These are phyloP conservation scores for Corythornis madagascariensis DNA, from an alignment of 2,113 vertebrate species.

Conservation along the genomic window DNA sequence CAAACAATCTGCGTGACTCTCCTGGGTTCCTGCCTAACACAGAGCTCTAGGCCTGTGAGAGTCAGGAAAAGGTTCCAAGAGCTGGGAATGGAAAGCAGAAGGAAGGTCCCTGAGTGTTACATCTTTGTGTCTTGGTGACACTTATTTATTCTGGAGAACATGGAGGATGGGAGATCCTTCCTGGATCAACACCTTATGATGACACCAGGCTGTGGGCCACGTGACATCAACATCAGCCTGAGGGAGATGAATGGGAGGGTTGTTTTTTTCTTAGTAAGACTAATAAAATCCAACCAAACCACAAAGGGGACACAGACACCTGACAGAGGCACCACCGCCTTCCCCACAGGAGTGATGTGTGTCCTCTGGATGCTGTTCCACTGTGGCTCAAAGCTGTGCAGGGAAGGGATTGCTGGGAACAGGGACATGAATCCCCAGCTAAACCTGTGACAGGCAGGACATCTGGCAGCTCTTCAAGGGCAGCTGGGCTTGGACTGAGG, in stretches of 20 bases:
- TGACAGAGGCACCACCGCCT: background rate
- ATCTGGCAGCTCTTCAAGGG: background rate
- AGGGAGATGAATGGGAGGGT: background rate
- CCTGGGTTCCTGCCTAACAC: background rate
- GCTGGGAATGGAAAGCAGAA: background rate
- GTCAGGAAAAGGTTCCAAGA: background rate
- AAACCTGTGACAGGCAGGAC: background rate
- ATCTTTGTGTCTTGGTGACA: background rate
- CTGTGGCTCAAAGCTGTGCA: background rate
- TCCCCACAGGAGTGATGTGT: background rate
- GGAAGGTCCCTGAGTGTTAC: background rate
- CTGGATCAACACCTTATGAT: background rate
- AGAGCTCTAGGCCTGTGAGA: background rate
- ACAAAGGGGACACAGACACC: background rate
- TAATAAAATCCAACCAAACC: background rate
- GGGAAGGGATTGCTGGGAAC: background rate
- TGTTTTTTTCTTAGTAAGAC: background rate
- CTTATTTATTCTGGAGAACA: background rate
- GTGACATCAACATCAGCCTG: background rate
- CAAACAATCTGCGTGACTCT: background rate
- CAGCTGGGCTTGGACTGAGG: background rate
- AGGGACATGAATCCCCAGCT: background rate
- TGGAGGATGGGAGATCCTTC: background rate
- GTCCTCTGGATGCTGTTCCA: background rate
- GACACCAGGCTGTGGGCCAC: background rate